These are phyloP conservation scores for Nasua narica DNA, from an alignment of 2,797 vertebrate species.

Conservation along the genomic window DNA sequence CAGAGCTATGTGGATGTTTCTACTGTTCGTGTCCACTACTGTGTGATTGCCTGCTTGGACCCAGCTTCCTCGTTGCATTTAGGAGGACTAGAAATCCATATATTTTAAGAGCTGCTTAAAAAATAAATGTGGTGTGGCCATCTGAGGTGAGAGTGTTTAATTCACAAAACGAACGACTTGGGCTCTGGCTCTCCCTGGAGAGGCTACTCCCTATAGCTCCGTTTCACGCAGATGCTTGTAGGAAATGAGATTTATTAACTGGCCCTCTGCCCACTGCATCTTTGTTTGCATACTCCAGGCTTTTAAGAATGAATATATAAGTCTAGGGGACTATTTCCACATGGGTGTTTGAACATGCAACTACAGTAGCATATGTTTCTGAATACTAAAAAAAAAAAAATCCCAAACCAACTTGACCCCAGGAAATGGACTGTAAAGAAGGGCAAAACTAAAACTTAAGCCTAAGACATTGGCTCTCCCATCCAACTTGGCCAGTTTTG, in stretches of 20 bases:
- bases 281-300: conserved; percentile 65
- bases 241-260: conserved; percentile 76
- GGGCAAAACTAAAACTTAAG: conserved; percentile 24
- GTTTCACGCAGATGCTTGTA: conserved; percentile 45
- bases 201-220: background rate
- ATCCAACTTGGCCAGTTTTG: background rate
- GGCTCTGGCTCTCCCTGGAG: conserved; percentile 48
- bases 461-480: background rate
- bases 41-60: background rate
- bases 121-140: conserved; percentile 33
- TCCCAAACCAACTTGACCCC: background rate
- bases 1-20: background rate
- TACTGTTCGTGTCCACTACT: background rate
- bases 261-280: conserved; percentile 56
- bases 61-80: background rate
- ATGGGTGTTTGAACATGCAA: background rate
- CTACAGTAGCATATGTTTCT: conserved; percentile 36
- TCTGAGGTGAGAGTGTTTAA: background rate
- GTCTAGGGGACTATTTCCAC: conserved; percentile 38
- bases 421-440: background rate
- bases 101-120: conserved; percentile 52
- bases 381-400: background rate
- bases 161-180: background rate
- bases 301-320: conserved; percentile 44
- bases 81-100: background rate